Conservation (phyloP, 1,140 invertebrate species). For the Uloborus diversus region DNA sequence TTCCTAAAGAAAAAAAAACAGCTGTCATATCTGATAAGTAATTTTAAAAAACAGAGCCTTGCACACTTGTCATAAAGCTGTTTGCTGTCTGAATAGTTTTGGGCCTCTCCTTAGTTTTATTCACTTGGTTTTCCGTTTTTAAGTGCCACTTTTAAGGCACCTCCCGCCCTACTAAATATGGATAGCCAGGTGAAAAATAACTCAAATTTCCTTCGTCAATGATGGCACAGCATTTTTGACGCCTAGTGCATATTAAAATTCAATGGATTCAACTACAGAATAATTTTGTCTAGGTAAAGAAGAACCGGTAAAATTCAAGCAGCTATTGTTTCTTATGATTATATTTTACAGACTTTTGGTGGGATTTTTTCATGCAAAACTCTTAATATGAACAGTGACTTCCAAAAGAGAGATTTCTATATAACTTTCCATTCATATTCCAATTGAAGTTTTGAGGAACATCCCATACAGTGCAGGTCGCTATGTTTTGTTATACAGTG, state of each 20-base stretch:
- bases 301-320: background rate
- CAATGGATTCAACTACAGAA: background rate
- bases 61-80: background rate
- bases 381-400: no score
- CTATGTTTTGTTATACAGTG: no score
- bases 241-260: background rate
- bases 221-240: slow-evolving; percentile 15
- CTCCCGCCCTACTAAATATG: slow-evolving; percentile 18
- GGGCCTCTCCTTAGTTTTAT: slow-evolving; percentile 31
- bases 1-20: slow-evolving; percentile 8
- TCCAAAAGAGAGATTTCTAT: no score
- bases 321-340: slow-evolving; percentile 11
- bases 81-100: slow-evolving; percentile 18
- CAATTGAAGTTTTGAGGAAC: no score
- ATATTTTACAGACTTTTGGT: no score
- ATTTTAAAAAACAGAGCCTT: background rate
- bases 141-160: slow-evolving; percentile 16
- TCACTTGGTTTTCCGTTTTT: no score
- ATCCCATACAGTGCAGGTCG: no score
- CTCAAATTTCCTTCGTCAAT: slow-evolving; percentile 13
- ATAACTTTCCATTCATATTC: no score
- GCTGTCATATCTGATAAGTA: slow-evolving; percentile 23
- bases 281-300: no score
- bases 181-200: background rate
- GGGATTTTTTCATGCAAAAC: no score